Evolutionary conservation across 2,888 invertebrate genomes (phyloP).

Genomic region (Morpho achilles): DNA sequence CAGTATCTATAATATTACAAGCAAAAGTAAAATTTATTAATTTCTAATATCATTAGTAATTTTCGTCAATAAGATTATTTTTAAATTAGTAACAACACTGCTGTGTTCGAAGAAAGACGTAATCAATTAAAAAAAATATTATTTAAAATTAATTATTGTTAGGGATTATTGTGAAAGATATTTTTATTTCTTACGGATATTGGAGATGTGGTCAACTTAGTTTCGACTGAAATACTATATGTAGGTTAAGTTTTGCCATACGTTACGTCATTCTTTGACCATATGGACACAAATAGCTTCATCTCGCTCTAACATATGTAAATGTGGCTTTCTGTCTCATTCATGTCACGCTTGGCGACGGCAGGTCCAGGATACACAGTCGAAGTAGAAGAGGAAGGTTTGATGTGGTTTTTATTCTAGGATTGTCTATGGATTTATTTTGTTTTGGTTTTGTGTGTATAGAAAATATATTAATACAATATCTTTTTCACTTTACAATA

Average conservation of each 20-base stretch:
- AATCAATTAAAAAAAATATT: background rate
- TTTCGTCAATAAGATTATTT: too few relatives aligned
- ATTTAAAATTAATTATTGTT: background rate
- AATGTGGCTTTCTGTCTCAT: constrained; percentile 76
- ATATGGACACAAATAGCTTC: constrained; percentile 38
- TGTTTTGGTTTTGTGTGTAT: constrained; percentile 33
- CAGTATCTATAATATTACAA: too few relatives aligned
- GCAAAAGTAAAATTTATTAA: too few relatives aligned
- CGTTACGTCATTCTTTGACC: constrained; percentile 12
- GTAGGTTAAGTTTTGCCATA: background rate
- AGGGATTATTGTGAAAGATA: too few relatives aligned
- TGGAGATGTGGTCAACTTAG: too few relatives aligned
- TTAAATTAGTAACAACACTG: constrained; percentile 7
- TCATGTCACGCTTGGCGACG: constrained; percentile 56
- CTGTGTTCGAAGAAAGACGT: constrained; percentile 8
- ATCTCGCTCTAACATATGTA: constrained; percentile 74
- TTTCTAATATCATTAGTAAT: too few relatives aligned
- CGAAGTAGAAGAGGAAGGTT: constrained; percentile 77
- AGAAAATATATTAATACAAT: constrained; percentile 26
- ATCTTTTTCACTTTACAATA: background rate
- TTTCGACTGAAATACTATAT: background rate
- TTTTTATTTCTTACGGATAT: too few relatives aligned
- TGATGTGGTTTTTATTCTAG: constrained; percentile 47
- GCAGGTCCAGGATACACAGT: constrained; percentile 72
- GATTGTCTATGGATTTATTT: constrained; percentile 35